Evolutionary conservation across 2,113 vertebrate genomes (phyloP), one percentile per base, ranked within the genome.

Genomic region (Gobiocypris rarus): DNA sequence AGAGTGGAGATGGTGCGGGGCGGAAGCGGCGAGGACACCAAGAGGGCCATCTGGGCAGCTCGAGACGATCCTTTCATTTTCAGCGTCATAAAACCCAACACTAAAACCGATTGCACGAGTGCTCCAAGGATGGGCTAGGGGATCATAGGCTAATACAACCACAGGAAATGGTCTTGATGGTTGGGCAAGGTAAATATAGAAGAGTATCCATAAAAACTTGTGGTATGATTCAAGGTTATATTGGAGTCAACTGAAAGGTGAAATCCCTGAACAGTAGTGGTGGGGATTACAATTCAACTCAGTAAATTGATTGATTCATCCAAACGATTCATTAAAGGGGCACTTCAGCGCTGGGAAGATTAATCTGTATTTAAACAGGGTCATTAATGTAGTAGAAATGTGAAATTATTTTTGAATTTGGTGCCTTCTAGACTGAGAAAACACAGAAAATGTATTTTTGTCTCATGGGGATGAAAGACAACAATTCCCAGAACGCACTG

Each of bases 1-100:
- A 87, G 34, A 84, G 48, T 28, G 78, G 79, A 88, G 88, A 83
- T 71, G 58, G 74, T 67, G 71, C 31, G 22, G 63, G 48, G 74
- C 67, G 59, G 74, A 78, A 82, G 81, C 45, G 22, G 14, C 26
- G 73, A 84, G 77, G 77, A 77, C 86, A 81, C 70, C 7, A 7
- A 50, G 1, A 67, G 81, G 84, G 56, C 84, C 86, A 85, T 85
- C 65, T 83, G 86, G 81, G 50, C 31, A 70, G 76, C 84, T 84
- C n/a, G 76, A 85, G 70, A 81, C 48, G 48, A 81, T 43, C 84
- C 74, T 85, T 86, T 84, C 78, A 77, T 85, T 78, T 89, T 80
- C 38, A 59, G 70, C 50, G 1, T 67, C 86, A 82, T 84, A 84
- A 85, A 88, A 85, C 41, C 34, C 70, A 85, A 87, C 75, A 83